Evolutionary conservation across 2,797 vertebrate genomes (phyloP).

Genomic region (Molossus molossus): DNA sequence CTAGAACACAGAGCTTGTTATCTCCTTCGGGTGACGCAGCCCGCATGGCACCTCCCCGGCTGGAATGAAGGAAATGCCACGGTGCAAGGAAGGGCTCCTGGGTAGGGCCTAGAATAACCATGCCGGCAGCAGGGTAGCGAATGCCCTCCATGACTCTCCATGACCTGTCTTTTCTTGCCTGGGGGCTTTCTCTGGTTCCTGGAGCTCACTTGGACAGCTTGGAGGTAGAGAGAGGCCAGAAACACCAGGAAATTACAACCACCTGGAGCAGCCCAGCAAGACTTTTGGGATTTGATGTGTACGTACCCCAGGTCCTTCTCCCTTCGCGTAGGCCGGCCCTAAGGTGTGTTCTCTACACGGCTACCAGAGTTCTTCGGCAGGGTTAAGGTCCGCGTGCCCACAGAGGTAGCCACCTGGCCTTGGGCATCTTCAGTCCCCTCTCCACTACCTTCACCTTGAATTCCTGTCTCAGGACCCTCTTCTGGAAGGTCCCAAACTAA

Average conservation of each 20-base stretch:
- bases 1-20: background rate
- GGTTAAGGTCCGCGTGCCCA: background rate
- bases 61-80: background rate
- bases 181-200: background rate
- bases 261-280: background rate
- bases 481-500: background rate
- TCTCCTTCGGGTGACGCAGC: background rate
- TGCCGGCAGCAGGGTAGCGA: fast-evolving
- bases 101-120: background rate
- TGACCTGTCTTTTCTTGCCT: background rate
- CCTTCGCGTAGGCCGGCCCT: fast-evolving
- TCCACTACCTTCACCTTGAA: background rate
- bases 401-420: background rate
- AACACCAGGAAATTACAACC: background rate
- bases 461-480: background rate
- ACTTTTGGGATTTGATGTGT: background rate
- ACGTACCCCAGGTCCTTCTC: background rate
- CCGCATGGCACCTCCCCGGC: background rate
- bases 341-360: fast-evolving
- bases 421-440: background rate
- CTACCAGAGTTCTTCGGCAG: background rate
- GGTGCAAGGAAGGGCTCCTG: background rate
- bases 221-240: background rate
- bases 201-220: background rate
- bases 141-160: background rate